phyloP scores from a whole-genome alignment of 2,888 invertebrate genomes.

The Diloba caeruleocephala region DNA sequence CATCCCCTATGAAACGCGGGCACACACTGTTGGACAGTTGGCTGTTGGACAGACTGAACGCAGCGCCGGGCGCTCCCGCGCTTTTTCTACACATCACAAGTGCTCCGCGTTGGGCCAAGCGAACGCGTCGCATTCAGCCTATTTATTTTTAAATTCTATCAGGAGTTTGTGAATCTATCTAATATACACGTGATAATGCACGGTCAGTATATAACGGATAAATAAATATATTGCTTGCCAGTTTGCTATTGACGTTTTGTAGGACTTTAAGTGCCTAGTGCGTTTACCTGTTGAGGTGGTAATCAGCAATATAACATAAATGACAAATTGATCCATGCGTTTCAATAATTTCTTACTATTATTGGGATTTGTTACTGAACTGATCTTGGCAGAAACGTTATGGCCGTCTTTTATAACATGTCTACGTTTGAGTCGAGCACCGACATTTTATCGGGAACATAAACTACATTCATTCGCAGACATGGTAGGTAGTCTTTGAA shows the following conservation, averaged over 20 bases:
- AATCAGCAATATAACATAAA: constrained; percentile 10
- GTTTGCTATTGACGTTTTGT: constrained; percentile 32
- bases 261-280: constrained; percentile 15
- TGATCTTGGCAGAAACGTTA: constrained; percentile 20
- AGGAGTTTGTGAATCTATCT: constrained; percentile 65
- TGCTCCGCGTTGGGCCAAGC: constrained; percentile 57
- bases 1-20: constrained; percentile 63
- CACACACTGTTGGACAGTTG: constrained; percentile 66
- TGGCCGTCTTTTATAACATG: constrained; percentile 6
- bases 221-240: constrained; percentile 12
- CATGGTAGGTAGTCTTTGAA: constrained; percentile 7
- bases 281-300: constrained; percentile 10
- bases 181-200: constrained; percentile 64
- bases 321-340: constrained; percentile 1
- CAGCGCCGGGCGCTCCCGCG: constrained; percentile 50
- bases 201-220: constrained; percentile 67
- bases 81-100: constrained; percentile 67
- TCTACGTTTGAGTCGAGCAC: constrained; percentile 13
- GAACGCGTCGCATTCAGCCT: constrained; percentile 68
- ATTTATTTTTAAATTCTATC: constrained; percentile 69
- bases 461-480: constrained; percentile 14
- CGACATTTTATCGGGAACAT: constrained; percentile 19
- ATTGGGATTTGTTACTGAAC: constrained; percentile 23
- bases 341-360: constrained; percentile 3
- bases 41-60: constrained; percentile 31